Conservation (phyloP, 2,888 invertebrate genomes). For the Phaonia tiefii region DNA sequence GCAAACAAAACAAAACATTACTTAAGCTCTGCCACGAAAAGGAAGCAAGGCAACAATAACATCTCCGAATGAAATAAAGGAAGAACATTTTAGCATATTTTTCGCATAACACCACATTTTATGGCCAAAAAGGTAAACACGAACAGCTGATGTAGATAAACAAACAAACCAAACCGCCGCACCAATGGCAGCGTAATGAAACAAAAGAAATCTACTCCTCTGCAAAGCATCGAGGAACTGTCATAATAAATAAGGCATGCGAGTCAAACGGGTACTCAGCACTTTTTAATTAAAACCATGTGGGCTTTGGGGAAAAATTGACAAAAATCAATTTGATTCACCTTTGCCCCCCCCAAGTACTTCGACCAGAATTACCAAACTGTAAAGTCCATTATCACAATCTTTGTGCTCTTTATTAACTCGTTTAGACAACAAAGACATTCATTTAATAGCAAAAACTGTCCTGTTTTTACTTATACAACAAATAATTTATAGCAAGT, state of each 20-base stretch:
- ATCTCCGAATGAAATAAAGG: background rate
- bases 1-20: constrained; percentile 48
- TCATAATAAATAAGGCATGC: background rate
- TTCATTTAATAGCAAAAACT: constrained; percentile 3
- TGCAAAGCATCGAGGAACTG: background rate
- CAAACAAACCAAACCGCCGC: background rate
- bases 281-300: background rate
- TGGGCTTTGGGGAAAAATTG: background rate
- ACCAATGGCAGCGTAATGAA: background rate
- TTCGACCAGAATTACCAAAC: background rate
- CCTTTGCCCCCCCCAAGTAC: no score
- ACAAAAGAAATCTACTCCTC: background rate
- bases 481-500: background rate
- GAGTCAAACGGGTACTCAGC: background rate
- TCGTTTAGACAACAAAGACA: constrained; percentile 40
- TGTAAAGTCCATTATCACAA: constrained; percentile 17
- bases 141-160: constrained; percentile 57
- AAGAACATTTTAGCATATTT: constrained; percentile 59
- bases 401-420: constrained; percentile 41
- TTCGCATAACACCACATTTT: constrained; percentile 62
- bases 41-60: background rate
- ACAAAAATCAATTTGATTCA: no score
- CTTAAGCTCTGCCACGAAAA: background rate
- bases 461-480: background rate
- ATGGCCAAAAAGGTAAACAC: constrained; percentile 59